Base-by-base conservation (phyloP, 2,113 vertebrate genomes). In the Phoenicopterus ruber region DNA sequence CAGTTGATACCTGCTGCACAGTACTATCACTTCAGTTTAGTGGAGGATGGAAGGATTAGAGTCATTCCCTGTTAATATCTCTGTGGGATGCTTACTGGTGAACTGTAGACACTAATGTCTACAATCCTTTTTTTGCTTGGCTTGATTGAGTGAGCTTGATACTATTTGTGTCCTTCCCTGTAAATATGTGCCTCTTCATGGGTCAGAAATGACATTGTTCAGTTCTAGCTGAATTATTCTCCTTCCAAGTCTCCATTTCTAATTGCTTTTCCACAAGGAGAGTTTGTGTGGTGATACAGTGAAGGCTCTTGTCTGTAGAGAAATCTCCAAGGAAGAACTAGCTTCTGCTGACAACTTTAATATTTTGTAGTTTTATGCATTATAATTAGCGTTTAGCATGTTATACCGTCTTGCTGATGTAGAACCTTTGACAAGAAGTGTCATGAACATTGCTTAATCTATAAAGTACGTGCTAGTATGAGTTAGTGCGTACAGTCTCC, bases 401-500 rank as follows among this genome's bases (percentile, higher is more conserved):
- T 61, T 47, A 50, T 0, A 52, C 42, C 57, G 49, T 95, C 29
- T 29, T 96, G 42, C 69, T 94, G 47, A 93, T 62, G 34, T 21
- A 63, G 94, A 86, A 32, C 83, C 36, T 88, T 90, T 87, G 52
- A 85, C 16, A 54, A 86, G 46, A 93, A 73, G 36, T 89, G 65
- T 78, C 59, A 34, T 67, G 83, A 86, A 72, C 31, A 40, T 49
- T 93, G 78, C 32, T 84, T 95, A 72, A 63, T 88, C 52, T 62
- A 13, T 86, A 22, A 92, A 76, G 69, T 80, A 88, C n/a, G 55
- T 66, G 40, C 79, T 67, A 40, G 63, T 50, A 44, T 62, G 93
- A 88, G 81, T 88, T 96, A 78, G 70, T 82, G 52, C 92, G 82
- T 77, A 57, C 81, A 38, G 77, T 93, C 66, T 97, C 78, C 89